Percentiles rank a stretch among this genome's conserved stretches.
phyloP scores from a whole-genome alignment of 1,140 invertebrate species.

The Drosophila setifemur region DNA sequence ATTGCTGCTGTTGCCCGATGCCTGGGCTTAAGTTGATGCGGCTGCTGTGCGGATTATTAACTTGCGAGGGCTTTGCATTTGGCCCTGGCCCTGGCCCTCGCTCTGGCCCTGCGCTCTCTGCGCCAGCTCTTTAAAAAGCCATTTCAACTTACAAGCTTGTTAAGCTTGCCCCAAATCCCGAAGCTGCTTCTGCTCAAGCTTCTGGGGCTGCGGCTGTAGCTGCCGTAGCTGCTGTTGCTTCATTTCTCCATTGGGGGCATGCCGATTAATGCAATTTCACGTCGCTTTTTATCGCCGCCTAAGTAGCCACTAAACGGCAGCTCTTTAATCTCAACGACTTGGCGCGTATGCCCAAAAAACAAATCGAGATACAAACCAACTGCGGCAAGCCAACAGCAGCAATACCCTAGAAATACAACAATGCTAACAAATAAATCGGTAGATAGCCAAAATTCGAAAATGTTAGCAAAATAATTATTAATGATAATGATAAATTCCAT shows the following conservation, averaged over 20 bases:
- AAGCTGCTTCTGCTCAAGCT: not conserved
- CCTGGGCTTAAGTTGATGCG: not conserved
- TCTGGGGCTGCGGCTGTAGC: not conserved
- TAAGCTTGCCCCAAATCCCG: constrained; percentile 75
- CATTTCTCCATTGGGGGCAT: constrained; percentile 39
- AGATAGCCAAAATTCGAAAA: too few species aligned
- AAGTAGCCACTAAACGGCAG: constrained; percentile 81
- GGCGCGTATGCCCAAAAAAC: constrained; percentile 39
- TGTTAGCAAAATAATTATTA: too few species aligned
- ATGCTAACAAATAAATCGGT: too few species aligned
- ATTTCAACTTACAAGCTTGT: constrained; percentile 79
- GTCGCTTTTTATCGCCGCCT: constrained; percentile 72
- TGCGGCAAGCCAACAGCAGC: too few species aligned
- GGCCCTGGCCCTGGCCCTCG: not conserved
- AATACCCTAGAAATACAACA: too few species aligned
- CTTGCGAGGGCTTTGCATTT: constrained; percentile 32
- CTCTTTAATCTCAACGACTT: constrained; percentile 78
- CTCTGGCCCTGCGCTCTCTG: not conserved
- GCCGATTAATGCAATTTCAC: constrained; percentile 76
- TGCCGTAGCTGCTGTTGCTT: not conserved
- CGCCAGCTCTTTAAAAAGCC: constrained; percentile 77
- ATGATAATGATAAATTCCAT: too few species aligned
- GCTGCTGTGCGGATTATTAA: constrained; percentile 59
- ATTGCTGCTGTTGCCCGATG: constrained; percentile 54
- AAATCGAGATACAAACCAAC: not conserved